A percentile compares a stretch with the other conserved stretches of the same genome.
Evolutionary conservation across 2,113 vertebrate species (phyloP).

Genomic region (Triplophysa siluroides): DNA sequence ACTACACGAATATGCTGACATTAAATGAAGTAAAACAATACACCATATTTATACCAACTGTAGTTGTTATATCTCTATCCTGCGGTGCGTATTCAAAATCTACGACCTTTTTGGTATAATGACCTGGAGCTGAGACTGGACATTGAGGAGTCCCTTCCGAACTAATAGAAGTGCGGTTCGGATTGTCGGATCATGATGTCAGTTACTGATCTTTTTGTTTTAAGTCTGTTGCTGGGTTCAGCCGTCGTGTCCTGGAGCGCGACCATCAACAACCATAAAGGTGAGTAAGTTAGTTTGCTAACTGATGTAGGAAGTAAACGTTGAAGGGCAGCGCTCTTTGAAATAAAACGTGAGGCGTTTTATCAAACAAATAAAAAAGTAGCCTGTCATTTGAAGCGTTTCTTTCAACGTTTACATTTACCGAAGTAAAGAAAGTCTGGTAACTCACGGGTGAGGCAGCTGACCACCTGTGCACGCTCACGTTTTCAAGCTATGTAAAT

Average conservation of each 20-base stretch:
- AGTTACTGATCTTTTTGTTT: constrained; percentile 34
- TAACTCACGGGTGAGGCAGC: background rate
- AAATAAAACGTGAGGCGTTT: background rate
- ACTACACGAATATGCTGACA: background rate
- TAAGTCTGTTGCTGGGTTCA: constrained; percentile 34
- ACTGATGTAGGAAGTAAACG: background rate
- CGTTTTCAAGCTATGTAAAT: too few relatives aligned
- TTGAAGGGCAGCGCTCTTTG: background rate
- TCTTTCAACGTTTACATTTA: background rate
- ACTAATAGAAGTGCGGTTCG: constrained; percentile 36
- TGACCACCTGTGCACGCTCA: constrained; percentile 19
- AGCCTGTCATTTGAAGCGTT: background rate
- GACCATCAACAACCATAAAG: constrained; percentile 37
- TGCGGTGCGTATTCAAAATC: background rate
- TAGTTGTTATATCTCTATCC: background rate
- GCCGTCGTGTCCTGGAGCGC: constrained; percentile 38
- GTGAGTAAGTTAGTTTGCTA: constrained; percentile 42
- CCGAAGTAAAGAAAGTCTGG: background rate
- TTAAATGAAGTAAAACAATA: background rate
- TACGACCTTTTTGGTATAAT: constrained; percentile 23
- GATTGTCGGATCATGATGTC: constrained; percentile 49
- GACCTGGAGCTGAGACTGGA: constrained; percentile 53
- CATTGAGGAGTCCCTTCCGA: constrained; percentile 23
- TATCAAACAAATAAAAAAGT: background rate
- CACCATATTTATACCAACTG: background rate